Percentiles rank a stretch among this genome's conserved stretches.
These are phyloP conservation scores for Stegana nigrithorax DNA, from an alignment of 2,888 invertebrate species.

Conservation along the genomic window DNA sequence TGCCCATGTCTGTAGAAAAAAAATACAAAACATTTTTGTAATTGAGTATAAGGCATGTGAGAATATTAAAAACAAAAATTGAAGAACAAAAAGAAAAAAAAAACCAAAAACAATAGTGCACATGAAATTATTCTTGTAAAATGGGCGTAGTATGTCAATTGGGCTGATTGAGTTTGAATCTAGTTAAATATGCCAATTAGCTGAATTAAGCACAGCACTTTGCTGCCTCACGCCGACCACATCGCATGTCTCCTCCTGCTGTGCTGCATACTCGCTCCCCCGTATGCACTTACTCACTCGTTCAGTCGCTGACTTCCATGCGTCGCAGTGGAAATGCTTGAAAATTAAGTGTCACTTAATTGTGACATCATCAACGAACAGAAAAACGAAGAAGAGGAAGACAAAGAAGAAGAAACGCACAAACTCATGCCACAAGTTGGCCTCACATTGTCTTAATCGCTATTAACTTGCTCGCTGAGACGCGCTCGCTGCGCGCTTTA, in stretches of 20 bases:
- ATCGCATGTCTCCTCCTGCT: neutral
- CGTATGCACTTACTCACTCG: too few species aligned
- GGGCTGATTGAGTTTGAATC: neutral
- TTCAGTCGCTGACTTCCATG: too few species aligned
- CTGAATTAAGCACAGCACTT: neutral
- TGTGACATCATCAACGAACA: slow-evolving; percentile 1
- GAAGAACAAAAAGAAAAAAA: neutral
- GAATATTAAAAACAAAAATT: slow-evolving; percentile 4
- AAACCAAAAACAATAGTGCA: neutral
- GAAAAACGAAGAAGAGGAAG: too few species aligned
- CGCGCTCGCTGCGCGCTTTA: neutral
- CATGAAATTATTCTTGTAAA: neutral
- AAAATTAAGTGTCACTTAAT: neutral
- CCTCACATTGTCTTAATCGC: neutral
- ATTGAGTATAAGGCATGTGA: too few species aligned
- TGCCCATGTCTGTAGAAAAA: slow-evolving; percentile 81
- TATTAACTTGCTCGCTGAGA: neutral
- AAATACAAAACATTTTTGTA: slow-evolving; percentile 24
- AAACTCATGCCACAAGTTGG: too few species aligned
- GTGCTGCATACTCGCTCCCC: too few species aligned
- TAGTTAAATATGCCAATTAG: slow-evolving; percentile 1
- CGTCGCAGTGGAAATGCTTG: neutral
- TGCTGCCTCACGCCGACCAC: too few species aligned
- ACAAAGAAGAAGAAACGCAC: too few species aligned
- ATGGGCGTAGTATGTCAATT: neutral